phyloP scores from a whole-genome alignment of 2,113 vertebrate genomes.

The Corvus cornix region DNA sequence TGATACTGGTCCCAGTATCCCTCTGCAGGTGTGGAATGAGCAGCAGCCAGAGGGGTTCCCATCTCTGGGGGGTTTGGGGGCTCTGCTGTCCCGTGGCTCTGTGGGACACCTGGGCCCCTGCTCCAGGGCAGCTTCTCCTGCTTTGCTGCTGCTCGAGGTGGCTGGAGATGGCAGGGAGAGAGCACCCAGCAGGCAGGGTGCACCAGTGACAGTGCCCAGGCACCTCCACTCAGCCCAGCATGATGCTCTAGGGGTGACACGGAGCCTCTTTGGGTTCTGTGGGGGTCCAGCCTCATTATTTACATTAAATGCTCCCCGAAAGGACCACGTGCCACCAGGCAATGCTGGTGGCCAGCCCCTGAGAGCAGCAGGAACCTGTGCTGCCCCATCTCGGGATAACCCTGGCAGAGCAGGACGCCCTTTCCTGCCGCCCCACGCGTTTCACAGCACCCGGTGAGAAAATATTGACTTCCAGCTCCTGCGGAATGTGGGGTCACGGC shows the following conservation, averaged over 20 bases:
- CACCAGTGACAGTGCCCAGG: not conserved
- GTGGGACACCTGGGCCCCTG: not conserved
- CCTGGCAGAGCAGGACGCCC: not conserved
- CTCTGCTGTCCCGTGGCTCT: not conserved
- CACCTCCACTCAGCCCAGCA: not conserved
- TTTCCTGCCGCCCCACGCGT: not conserved
- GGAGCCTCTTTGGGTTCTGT: not conserved
- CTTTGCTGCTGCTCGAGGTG: not conserved
- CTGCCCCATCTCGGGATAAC: not conserved
- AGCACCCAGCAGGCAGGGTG: no score
- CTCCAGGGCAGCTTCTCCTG: not conserved
- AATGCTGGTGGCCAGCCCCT: not conserved
- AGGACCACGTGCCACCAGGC: not conserved
- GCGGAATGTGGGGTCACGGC: rapidly evolving
- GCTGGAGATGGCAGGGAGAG: not conserved
- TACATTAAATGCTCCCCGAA: not conserved
- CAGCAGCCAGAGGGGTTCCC: not conserved
- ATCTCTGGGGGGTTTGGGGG: rapidly evolving
- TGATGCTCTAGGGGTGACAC: not conserved
- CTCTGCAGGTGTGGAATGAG: not conserved
- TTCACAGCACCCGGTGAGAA: not conserved
- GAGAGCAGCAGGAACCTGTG: not conserved
- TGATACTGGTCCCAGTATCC: rapidly evolving
- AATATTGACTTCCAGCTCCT: not conserved
- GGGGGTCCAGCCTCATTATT: not conserved